Percentiles rank a stretch among this genome's conserved stretches.
These are phyloP conservation scores for Anguilla marmorata DNA, from an alignment of 2,797 vertebrate genomes.

Conservation along the genomic window DNA sequence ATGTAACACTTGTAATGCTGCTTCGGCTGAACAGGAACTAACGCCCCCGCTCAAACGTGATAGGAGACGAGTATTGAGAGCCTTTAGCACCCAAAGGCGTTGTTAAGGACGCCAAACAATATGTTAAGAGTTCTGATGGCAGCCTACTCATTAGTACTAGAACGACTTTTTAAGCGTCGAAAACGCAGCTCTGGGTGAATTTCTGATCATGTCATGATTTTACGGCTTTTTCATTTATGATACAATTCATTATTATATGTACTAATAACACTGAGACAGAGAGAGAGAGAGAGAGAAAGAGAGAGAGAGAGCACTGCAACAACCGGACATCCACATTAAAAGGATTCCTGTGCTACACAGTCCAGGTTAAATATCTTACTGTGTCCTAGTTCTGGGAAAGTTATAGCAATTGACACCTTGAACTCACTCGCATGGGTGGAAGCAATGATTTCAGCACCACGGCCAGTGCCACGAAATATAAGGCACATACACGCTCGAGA, in stretches of 20 bases:
- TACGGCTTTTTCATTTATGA: neutral
- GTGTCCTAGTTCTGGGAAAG: neutral
- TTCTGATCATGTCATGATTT: neutral
- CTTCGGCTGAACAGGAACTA: slow-evolving; percentile 29
- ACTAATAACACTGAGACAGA: neutral
- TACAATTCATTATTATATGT: neutral
- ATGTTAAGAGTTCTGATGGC: neutral
- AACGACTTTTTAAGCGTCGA: neutral
- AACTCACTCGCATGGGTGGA: neutral
- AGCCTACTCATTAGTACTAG: neutral
- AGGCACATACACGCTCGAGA: neutral
- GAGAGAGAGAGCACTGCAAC: neutral
- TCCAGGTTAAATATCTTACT: neutral
- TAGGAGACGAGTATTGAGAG: slow-evolving; percentile 12
- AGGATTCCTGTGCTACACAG: neutral
- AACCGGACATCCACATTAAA: neutral
- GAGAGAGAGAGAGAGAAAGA: too few relatives aligned
- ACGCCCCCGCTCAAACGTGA: slow-evolving; percentile 39
- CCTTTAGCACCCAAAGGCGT: slow-evolving; percentile 30
- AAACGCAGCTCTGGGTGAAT: neutral
- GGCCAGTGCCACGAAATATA: slow-evolving; percentile 19
- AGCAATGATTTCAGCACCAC: slow-evolving; percentile 28
- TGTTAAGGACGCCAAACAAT: slow-evolving; percentile 26
- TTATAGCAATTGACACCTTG: neutral
- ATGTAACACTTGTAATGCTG: slow-evolving; percentile 40